phyloP scores from a whole-genome alignment of 2,113 vertebrate species.

The Phocoena phocoena region DNA sequence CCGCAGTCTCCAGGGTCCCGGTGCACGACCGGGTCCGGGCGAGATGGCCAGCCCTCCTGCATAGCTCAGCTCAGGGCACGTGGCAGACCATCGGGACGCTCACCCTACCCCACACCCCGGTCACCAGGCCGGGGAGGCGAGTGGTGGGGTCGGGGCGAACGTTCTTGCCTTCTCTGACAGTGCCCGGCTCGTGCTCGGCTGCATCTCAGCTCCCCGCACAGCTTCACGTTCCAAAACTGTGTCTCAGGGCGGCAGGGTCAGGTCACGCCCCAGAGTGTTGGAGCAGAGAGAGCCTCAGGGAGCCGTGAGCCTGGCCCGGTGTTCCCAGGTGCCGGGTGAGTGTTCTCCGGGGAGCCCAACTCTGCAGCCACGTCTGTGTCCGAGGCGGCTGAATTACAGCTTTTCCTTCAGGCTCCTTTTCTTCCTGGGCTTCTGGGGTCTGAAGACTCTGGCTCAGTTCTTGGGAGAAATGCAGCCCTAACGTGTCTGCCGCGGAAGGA shows the following conservation, averaged over 20 bases:
- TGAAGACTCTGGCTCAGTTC: background rate
- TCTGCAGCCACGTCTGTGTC: background rate
- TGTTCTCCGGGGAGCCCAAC: background rate
- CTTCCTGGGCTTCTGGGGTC: background rate
- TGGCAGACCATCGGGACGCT: accelerated
- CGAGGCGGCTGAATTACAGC: background rate
- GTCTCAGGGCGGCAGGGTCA: background rate
- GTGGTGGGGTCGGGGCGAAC: accelerated
- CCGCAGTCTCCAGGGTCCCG: slow-evolving; percentile 17
- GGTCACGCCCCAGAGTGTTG: accelerated
- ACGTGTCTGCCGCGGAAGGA: accelerated
- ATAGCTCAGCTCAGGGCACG: background rate
- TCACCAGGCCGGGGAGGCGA: accelerated
- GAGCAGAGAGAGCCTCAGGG: background rate
- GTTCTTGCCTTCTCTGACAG: accelerated
- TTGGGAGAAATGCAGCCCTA: background rate
- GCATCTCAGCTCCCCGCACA: accelerated
- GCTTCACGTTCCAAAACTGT: background rate
- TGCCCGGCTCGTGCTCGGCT: accelerated
- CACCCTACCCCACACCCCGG: accelerated
- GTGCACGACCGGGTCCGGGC: background rate
- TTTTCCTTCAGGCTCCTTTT: background rate
- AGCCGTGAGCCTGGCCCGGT: accelerated
- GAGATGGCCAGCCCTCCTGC: background rate
- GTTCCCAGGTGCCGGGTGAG: background rate